Evolutionary conservation across 2,888 invertebrate species (phyloP).

Genomic region (Stenodera caucasica): DNA sequence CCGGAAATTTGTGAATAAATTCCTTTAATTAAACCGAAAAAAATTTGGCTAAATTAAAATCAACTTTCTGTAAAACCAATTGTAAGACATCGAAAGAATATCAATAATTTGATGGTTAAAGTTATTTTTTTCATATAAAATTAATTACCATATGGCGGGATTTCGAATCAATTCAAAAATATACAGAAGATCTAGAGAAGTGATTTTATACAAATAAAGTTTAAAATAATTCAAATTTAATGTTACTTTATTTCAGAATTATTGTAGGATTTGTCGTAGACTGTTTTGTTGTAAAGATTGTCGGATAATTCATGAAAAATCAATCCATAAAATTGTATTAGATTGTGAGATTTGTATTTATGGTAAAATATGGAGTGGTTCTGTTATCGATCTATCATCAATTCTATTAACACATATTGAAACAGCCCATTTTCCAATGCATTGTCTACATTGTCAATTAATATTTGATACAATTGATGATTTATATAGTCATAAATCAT

Average conservation of each 20-base stretch:
- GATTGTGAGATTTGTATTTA: slow-evolving; percentile 48
- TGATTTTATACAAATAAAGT: not conserved
- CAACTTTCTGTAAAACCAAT: not conserved
- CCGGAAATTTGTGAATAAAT: not conserved
- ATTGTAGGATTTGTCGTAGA: slow-evolving; percentile 45
- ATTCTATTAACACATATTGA: slow-evolving; percentile 41
- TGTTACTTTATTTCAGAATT: slow-evolving; percentile 41
- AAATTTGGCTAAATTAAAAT: not conserved
- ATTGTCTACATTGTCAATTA: slow-evolving; percentile 44
- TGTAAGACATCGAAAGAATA: not conserved
- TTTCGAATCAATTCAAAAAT: not conserved
- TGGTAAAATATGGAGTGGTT: slow-evolving; percentile 33
- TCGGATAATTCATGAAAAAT: slow-evolving; percentile 45
- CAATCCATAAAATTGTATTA: slow-evolving; percentile 39
- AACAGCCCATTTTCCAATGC: slow-evolving; percentile 43
- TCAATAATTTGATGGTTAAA: not conserved
- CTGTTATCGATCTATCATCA: slow-evolving; percentile 28
- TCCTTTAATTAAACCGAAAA: not conserved
- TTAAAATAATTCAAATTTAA: not conserved
- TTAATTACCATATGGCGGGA: not conserved
- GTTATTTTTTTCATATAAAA: not conserved
- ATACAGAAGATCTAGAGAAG: not conserved
- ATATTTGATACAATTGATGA: slow-evolving; percentile 40
- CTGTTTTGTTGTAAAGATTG: slow-evolving; percentile 48
- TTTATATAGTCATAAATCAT: slow-evolving; percentile 37